Conservation (phyloP, 2,113 vertebrate species). For the Anser cygnoides region DNA sequence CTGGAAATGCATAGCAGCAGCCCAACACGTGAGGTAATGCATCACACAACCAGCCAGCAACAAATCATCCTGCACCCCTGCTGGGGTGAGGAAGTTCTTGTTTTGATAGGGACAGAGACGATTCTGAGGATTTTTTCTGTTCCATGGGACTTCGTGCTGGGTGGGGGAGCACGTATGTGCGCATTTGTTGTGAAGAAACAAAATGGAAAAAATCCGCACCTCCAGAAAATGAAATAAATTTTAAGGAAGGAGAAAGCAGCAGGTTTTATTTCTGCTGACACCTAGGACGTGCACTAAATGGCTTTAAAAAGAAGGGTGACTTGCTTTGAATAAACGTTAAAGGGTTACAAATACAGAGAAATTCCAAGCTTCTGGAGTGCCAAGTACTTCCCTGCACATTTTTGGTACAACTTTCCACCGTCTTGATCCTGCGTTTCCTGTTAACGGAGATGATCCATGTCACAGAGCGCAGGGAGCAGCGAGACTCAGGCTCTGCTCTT, state of each 20-base stretch:
- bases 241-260: background rate
- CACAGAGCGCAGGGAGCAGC: background rate
- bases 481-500: background rate
- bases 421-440: constrained; percentile 11
- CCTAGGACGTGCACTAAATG: background rate
- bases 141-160: background rate
- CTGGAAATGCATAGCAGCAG: background rate
- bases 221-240: background rate
- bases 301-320: background rate
- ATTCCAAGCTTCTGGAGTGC: background rate
- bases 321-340: background rate
- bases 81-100: background rate
- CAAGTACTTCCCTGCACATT: background rate
- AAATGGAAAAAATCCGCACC: background rate
- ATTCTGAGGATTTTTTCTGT: background rate
- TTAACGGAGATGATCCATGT: background rate
- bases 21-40: background rate
- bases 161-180: background rate
- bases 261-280: background rate
- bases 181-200: background rate
- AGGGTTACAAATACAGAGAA: background rate
- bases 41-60: background rate
- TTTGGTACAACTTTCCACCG: background rate
- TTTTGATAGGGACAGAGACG: background rate
- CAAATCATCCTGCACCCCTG: background rate